These are phyloP conservation scores for Melanaphis sacchari DNA, from an alignment of 1,140 invertebrate species.

Conservation along the genomic window DNA sequence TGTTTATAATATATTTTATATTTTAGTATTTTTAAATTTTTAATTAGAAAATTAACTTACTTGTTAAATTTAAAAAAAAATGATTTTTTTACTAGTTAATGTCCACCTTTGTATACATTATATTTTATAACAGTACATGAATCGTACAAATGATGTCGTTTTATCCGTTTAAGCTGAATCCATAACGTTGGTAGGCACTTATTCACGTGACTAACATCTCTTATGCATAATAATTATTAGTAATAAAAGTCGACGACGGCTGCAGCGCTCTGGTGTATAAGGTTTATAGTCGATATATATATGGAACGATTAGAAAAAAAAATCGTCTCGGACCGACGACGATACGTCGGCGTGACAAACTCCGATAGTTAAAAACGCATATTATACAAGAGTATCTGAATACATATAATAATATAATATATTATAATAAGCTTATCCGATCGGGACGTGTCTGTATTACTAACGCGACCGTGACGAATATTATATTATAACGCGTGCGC, in stretches of 20 bases:
- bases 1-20: background rate
- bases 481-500: background rate
- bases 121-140: background rate
- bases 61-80: too few relatives aligned
- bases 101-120: too few relatives aligned
- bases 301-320: background rate
- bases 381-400: background rate
- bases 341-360: background rate
- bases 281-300: background rate
- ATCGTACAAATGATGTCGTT: background rate
- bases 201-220: background rate
- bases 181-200: background rate
- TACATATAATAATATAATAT: background rate
- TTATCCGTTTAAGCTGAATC: too few relatives aligned
- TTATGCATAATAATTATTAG: background rate
- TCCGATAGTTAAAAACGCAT: background rate
- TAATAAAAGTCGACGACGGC: background rate
- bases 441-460: background rate
- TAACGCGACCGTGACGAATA: constrained; percentile 1
- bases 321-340: background rate
- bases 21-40: too few relatives aligned
- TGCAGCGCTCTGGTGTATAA: background rate
- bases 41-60: too few relatives aligned
- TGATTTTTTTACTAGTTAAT: background rate
- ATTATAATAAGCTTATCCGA: background rate